Conservation (phyloP, 30 jellyfish, hydroid and myxozoan genomes). For the Clytia hemisphaerica region DNA sequence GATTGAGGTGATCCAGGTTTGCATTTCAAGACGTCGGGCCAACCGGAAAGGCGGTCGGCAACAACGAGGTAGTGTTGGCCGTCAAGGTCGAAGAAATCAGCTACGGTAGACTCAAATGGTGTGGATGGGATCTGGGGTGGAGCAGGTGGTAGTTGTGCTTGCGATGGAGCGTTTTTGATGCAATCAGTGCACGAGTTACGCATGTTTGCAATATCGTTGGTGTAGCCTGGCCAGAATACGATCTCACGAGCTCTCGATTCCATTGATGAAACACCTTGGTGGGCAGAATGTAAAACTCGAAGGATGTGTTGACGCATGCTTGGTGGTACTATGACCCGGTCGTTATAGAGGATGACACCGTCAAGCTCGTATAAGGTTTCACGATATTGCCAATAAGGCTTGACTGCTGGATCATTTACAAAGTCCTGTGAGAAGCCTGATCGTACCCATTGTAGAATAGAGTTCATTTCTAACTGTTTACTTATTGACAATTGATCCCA, state of each 20-base stretch:
- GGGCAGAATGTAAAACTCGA: neutral
- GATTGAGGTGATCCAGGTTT: neutral
- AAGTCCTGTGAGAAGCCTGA: neutral
- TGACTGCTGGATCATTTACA: neutral
- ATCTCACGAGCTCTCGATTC: neutral
- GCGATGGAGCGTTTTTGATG: neutral
- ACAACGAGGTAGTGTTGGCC: conserved; percentile 4
- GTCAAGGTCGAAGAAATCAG: no score
- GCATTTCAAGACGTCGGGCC: neutral
- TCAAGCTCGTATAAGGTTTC: neutral
- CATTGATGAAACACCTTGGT: conserved; percentile 16
- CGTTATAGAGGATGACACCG: neutral
- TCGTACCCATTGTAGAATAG: neutral
- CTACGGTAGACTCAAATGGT: conserved; percentile 2
- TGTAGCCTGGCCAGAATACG: conserved; percentile 18
- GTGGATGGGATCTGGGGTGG: conserved; percentile 1
- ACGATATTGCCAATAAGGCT: neutral
- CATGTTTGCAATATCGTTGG: neutral
- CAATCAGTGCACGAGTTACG: neutral
- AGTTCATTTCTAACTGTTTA: neutral
- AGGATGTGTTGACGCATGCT: neutral
- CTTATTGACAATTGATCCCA: neutral
- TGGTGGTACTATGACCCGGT: conserved; percentile 6
- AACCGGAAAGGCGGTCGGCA: neutral
- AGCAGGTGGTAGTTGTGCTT: conserved; percentile 4